A percentile compares a stretch with the other conserved stretches of the same genome.
Conservation (phyloP, 2,797 vertebrate species). For the Sebastes hubbsi region DNA sequence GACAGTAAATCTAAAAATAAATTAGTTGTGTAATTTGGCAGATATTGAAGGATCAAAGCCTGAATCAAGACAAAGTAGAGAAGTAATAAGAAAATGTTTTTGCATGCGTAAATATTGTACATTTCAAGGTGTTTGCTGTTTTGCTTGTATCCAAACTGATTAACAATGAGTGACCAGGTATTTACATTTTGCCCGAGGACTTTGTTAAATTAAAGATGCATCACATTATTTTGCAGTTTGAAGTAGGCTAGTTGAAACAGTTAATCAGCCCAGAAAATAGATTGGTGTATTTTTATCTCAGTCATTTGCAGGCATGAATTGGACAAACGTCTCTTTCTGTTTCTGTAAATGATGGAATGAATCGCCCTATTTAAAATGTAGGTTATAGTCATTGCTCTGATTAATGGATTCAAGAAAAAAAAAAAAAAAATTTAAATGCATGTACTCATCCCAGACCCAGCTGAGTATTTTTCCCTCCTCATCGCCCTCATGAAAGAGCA, state of each 20-base stretch:
- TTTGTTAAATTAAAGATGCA: neutral
- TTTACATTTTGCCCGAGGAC: neutral
- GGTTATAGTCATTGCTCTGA: slow-evolving; percentile 62
- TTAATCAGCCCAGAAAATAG: slow-evolving; percentile 59
- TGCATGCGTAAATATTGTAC: neutral
- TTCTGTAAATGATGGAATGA: slow-evolving; percentile 62
- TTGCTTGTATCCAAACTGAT: neutral
- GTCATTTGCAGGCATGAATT: slow-evolving; percentile 59
- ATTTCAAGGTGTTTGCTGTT: slow-evolving; percentile 14
- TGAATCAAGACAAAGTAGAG: neutral
- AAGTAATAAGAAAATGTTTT: slow-evolving; percentile 7
- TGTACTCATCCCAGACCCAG: neutral
- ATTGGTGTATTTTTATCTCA: slow-evolving; percentile 69
- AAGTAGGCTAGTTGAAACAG: slow-evolving; percentile 50
- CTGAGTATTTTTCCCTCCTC: neutral
- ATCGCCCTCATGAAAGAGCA: neutral
- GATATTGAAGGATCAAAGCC: slow-evolving; percentile 40
- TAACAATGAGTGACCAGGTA: slow-evolving; percentile 4
- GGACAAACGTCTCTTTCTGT: slow-evolving; percentile 59
- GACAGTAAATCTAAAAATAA: slow-evolving; percentile 31
- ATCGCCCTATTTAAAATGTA: slow-evolving; percentile 70
- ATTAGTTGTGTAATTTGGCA: slow-evolving; percentile 42
- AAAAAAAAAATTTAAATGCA: slow-evolving; percentile 40
- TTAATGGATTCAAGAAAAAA: slow-evolving; percentile 49
- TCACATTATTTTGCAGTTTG: slow-evolving; percentile 4